Evolutionary conservation across 2,888 invertebrate genomes (phyloP).

Genomic region (Lasioglossum malachurum): DNA sequence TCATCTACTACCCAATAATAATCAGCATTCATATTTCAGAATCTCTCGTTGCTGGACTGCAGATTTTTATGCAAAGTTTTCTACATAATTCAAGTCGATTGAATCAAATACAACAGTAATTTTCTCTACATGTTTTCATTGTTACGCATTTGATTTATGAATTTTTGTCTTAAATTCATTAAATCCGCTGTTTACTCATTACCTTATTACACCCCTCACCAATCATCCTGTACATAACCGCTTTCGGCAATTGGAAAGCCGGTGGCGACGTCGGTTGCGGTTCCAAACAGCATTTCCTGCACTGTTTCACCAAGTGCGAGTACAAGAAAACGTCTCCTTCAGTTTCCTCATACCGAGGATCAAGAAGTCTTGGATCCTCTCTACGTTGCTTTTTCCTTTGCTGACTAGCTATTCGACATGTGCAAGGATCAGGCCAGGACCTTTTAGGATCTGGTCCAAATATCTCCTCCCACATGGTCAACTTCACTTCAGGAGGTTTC

Average conservation of each 20-base stretch:
- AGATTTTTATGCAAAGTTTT: no score
- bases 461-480: slow-evolving; percentile 41
- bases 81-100: no score
- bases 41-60: no score
- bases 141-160: not conserved
- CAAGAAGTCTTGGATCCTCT: slow-evolving; percentile 63
- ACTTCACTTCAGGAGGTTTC: not conserved
- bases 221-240: slow-evolving; percentile 28
- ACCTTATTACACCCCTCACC: not conserved
- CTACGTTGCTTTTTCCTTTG: not conserved
- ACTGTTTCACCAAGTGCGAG: slow-evolving; percentile 12
- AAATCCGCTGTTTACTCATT: not conserved
- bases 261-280: slow-evolving; percentile 54
- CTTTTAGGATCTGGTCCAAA: slow-evolving; percentile 43
- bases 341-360: slow-evolving; percentile 65
- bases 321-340: slow-evolving; percentile 37
- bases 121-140: no score
- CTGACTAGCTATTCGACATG: not conserved
- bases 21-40: no score
- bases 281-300: not conserved
- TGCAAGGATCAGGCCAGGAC: slow-evolving; percentile 27
- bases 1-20: no score
- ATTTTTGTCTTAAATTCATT: no score
- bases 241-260: slow-evolving; percentile 46
- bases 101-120: not conserved